phyloP scores from a whole-genome alignment of 1,140 invertebrate species.

The Acromyrmex charruanus region DNA sequence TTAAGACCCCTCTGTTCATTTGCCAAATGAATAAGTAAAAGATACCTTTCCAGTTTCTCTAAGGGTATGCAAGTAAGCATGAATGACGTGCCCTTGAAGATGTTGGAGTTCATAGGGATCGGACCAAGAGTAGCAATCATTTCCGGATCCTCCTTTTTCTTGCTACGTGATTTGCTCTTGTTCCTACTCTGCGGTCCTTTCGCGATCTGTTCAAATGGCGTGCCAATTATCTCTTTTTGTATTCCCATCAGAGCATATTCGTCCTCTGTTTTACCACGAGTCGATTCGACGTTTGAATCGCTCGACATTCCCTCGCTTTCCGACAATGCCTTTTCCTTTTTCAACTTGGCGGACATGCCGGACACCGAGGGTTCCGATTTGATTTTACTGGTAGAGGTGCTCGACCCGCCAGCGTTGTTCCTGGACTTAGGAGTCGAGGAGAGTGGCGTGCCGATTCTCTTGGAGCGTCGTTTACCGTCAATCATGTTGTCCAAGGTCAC shows the following conservation, averaged over 20 bases:
- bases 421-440: conserved; percentile 68
- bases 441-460: conserved; percentile 69
- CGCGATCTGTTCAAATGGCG: conserved; percentile 74
- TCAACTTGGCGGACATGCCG: conserved; percentile 49
- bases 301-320: conserved; percentile 70
- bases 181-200: conserved; percentile 76
- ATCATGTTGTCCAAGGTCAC: conserved; percentile 82
- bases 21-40: neutral
- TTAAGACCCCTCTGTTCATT: neutral
- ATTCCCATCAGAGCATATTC: conserved; percentile 84
- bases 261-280: neutral
- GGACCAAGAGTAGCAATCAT: conserved; percentile 85
- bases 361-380: conserved; percentile 71
- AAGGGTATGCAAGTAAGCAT: conserved; percentile 86
- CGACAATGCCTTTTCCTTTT: conserved; percentile 12
- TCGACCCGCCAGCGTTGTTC: neutral
- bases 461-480: conserved; percentile 80
- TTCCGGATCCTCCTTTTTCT: conserved; percentile 83
- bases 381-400: conserved; percentile 2
- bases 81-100: conserved; percentile 87
- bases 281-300: conserved; percentile 58
- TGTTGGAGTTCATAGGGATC: conserved; percentile 85
- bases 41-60: conserved; percentile 77
- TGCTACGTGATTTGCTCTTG: conserved; percentile 76
- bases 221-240: conserved; percentile 86